These are phyloP conservation scores for Proterorhinus semilunaris DNA, from an alignment of 2,113 vertebrate species.

Conservation along the genomic window DNA sequence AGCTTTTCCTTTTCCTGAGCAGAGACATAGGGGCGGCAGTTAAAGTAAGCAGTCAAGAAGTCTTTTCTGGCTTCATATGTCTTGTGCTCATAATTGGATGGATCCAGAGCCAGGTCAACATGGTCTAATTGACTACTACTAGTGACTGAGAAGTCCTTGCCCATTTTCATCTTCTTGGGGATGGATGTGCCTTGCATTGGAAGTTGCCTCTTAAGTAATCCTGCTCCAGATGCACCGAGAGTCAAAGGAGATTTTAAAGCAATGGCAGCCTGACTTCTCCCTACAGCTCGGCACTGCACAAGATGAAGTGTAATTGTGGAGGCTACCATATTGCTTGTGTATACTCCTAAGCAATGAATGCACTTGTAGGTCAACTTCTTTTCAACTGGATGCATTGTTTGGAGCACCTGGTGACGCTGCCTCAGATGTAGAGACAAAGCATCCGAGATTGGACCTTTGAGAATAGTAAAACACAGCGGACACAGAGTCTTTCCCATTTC, in stretches of 20 bases:
- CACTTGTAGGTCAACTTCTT: slow-evolving; percentile 98
- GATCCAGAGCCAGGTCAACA: slow-evolving; percentile 86
- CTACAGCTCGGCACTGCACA: slow-evolving; percentile 94
- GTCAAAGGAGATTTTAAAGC: slow-evolving; percentile 74
- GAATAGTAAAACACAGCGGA: slow-evolving; percentile 93
- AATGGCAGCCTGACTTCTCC: slow-evolving; percentile 83
- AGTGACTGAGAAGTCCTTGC: slow-evolving; percentile 72
- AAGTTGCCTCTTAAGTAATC: slow-evolving; percentile 84
- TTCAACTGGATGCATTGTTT: slow-evolving; percentile 96
- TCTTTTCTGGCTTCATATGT: slow-evolving; percentile 93
- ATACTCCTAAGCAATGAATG: slow-evolving; percentile 96
- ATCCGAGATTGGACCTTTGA: slow-evolving; percentile 93
- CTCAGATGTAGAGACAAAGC: slow-evolving; percentile 90
- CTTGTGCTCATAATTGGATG: slow-evolving; percentile 89
- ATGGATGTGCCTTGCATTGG: slow-evolving; percentile 76
- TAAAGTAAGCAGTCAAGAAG: slow-evolving; percentile 95
- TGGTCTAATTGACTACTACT: slow-evolving; percentile 81
- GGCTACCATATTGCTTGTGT: slow-evolving; percentile 98
- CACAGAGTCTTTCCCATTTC: slow-evolving; percentile 93
- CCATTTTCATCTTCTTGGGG: slow-evolving; percentile 84
- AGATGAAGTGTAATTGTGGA: slow-evolving; percentile 96
- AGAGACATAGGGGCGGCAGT: slow-evolving; percentile 88
- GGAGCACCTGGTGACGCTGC: slow-evolving; percentile 94
- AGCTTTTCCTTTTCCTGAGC: slow-evolving; percentile 90
- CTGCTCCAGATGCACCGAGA: slow-evolving; percentile 76